Evolutionary conservation across 2,113 vertebrate genomes (phyloP).

Genomic region (Oreotrochilus melanogaster): DNA sequence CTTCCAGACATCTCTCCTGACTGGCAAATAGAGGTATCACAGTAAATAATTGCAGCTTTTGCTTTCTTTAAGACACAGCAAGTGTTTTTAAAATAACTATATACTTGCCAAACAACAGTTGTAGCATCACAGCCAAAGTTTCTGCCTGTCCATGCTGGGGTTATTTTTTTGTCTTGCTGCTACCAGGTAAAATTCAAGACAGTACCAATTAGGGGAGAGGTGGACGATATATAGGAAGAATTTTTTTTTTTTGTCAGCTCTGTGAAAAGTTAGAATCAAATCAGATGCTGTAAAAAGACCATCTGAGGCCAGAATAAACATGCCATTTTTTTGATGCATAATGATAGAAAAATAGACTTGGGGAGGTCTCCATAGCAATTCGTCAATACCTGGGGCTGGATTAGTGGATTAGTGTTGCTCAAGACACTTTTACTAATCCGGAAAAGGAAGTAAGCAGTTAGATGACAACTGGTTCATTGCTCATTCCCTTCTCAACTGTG

Average conservation of each 20-base stretch:
- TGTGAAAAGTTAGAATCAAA: background rate
- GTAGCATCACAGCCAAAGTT: background rate
- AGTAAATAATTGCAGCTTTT: background rate
- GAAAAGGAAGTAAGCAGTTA: slow-evolving; percentile 54
- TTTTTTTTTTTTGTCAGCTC: background rate
- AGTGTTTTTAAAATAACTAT: background rate
- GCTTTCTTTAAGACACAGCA: slow-evolving; percentile 6
- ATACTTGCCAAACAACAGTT: background rate
- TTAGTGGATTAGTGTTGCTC: slow-evolving; percentile 38
- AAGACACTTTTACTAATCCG: slow-evolving; percentile 44
- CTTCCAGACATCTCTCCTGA: background rate
- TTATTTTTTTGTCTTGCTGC: background rate
- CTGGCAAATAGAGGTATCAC: background rate
- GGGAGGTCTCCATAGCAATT: background rate
- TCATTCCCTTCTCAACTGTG: slow-evolving; percentile 16
- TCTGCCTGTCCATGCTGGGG: background rate
- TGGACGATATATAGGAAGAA: background rate
- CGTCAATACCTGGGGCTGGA: background rate
- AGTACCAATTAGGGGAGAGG: background rate
- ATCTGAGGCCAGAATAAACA: background rate
- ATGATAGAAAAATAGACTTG: background rate
- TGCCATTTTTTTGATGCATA: background rate
- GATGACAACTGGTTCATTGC: slow-evolving; percentile 10
- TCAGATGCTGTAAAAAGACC: background rate
- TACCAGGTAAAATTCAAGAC: background rate